Percentiles rank a stretch among this genome's conserved stretches.
phyloP scores from a whole-genome alignment of 2,797 vertebrate species.

The Choloepus didactylus region DNA sequence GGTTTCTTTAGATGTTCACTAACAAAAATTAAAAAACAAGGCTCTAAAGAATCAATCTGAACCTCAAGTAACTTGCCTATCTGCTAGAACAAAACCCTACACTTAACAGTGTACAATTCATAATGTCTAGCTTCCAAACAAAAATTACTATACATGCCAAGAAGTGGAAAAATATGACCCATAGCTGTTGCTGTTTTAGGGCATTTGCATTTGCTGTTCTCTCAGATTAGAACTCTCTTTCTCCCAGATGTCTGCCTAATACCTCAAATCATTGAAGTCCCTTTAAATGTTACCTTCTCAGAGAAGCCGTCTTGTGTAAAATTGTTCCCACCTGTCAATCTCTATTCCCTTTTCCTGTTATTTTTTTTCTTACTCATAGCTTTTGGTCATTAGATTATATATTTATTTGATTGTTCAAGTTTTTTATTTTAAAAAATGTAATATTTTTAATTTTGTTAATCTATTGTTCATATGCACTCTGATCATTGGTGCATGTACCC shows the following conservation, averaged over 20 bases:
- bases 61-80: neutral
- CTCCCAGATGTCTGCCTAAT: neutral
- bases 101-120: neutral
- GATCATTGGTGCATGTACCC: no score
- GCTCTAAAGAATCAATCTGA: neutral
- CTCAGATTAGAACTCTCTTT: neutral
- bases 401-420: neutral
- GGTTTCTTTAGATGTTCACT: neutral
- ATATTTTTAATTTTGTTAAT: no score
- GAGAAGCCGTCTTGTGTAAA: neutral
- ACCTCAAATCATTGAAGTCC: neutral
- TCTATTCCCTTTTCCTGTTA: neutral
- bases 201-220: neutral
- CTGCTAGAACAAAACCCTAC: neutral
- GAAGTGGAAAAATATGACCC: neutral
- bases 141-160: neutral
- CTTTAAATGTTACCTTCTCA: neutral
- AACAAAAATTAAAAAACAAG: neutral
- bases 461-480: no score
- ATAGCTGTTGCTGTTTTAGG: neutral
- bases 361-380: neutral
- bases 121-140: neutral
- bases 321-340: neutral
- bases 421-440: no score
- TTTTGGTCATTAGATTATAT: neutral